These are phyloP conservation scores for Tetramorium alpestre DNA, from an alignment of 1,140 invertebrate genomes.

Conservation along the genomic window DNA sequence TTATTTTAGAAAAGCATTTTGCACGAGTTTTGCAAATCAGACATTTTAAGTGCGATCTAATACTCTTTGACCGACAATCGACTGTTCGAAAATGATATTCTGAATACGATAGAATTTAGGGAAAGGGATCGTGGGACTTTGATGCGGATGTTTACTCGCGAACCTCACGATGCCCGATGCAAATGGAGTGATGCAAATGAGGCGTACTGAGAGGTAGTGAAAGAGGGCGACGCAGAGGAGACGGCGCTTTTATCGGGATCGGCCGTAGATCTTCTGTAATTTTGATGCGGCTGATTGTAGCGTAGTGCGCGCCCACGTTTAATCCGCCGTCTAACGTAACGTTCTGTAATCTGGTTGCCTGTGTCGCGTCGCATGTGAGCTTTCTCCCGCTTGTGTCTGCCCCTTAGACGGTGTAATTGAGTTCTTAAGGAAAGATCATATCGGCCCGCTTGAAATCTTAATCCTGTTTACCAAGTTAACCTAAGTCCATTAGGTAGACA, in stretches of 20 bases:
- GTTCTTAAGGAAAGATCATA: slow-evolving; percentile 74
- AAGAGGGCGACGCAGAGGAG: slow-evolving; percentile 30
- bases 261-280: slow-evolving; percentile 55
- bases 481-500: slow-evolving; percentile 68
- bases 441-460: slow-evolving; percentile 71
- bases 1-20: not conserved
- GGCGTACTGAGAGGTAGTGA: slow-evolving; percentile 11
- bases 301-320: slow-evolving; percentile 12
- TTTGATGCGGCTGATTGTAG: slow-evolving; percentile 53
- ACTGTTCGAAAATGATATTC: slow-evolving; percentile 26
- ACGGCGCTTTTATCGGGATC: slow-evolving; percentile 48
- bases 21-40: not conserved
- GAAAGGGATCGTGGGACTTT: slow-evolving; percentile 45
- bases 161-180: slow-evolving; percentile 49
- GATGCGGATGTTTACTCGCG: slow-evolving; percentile 55
- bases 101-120: slow-evolving; percentile 25
- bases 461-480: slow-evolving; percentile 73
- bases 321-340: slow-evolving; percentile 49
- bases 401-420: slow-evolving; percentile 62
- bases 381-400: not conserved
- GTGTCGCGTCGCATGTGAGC: slow-evolving; percentile 55
- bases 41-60: slow-evolving; percentile 23
- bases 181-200: slow-evolving; percentile 55
- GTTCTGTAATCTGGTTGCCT: slow-evolving; percentile 48
- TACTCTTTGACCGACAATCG: slow-evolving; percentile 6